phyloP scores from a whole-genome alignment of 2,797 vertebrate genomes.

The Sebastes steindachneri region DNA sequence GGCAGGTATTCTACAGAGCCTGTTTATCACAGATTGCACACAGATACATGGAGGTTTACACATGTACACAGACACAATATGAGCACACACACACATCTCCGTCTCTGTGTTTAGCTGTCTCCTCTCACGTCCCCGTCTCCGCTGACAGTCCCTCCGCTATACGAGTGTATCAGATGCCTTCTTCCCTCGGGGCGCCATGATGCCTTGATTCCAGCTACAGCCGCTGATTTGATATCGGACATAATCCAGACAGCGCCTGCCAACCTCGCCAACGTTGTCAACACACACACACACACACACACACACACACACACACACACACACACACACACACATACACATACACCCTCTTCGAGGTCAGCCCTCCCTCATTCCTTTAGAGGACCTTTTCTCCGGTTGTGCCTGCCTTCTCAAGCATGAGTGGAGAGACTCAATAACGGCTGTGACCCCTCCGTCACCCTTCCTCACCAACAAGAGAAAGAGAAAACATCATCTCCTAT shows the following conservation, averaged over 20 bases:
- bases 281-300: background rate
- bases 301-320: background rate
- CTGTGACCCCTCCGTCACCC: conserved; percentile 56
- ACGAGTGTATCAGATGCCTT: conserved; percentile 41
- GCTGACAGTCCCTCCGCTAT: conserved; percentile 8
- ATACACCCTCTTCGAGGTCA: conserved; percentile 15
- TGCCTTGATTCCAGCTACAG: conserved; percentile 26
- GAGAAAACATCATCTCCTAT: conserved; percentile 56
- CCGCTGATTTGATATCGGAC: conserved; percentile 58
- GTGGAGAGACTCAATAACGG: conserved; percentile 59
- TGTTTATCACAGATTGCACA: background rate
- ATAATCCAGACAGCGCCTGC: conserved; percentile 64
- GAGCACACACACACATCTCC: background rate
- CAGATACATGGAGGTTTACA: background rate
- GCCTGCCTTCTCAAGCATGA: conserved; percentile 60
- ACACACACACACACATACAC: no score
- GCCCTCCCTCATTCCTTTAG: conserved; percentile 39
- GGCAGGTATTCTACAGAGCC: background rate
- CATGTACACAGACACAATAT: background rate
- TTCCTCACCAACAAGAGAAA: conserved; percentile 14
- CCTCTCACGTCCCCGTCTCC: conserved; percentile 3
- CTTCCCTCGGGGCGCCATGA: conserved; percentile 12
- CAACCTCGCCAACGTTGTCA: conserved; percentile 19
- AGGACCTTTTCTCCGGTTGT: conserved; percentile 52
- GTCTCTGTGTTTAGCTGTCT: background rate